Conservation (phyloP, 1,140 invertebrate species). For the Gryon sp. region DNA sequence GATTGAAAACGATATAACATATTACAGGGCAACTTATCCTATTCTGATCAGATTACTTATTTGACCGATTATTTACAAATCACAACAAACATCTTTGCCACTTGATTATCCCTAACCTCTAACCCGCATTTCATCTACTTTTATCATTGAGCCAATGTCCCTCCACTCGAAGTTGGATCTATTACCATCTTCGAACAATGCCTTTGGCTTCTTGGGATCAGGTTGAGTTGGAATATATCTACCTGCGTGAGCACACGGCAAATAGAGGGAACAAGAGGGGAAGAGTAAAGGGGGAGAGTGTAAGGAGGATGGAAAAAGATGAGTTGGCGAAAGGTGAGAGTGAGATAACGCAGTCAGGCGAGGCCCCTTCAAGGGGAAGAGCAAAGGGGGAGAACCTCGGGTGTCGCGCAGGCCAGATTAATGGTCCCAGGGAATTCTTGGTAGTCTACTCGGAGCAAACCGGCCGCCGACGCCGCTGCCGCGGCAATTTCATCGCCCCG, state of each 20-base stretch:
- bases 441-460: constrained; percentile 70
- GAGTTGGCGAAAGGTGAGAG: constrained; percentile 63
- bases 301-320: constrained; percentile 12
- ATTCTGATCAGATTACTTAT: too few species aligned
- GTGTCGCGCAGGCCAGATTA: constrained; percentile 77
- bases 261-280: constrained; percentile 16
- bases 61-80: too few species aligned
- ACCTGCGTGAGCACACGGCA: constrained; percentile 53
- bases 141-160: constrained; percentile 36
- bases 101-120: background rate
- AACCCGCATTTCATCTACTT: background rate
- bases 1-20: too few species aligned
- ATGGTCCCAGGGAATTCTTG: constrained; percentile 76
- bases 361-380: constrained; percentile 43
- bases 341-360: constrained; percentile 41
- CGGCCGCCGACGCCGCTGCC: constrained; percentile 54
- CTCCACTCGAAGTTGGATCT: constrained; percentile 56
- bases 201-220: constrained; percentile 63
- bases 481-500: constrained; percentile 53
- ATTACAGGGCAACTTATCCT: too few species aligned
- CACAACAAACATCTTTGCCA: too few species aligned
- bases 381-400: constrained; percentile 49
- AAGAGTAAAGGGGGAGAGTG: constrained; percentile 15
- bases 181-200: constrained; percentile 65
- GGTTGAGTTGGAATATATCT: constrained; percentile 62